Evolutionary conservation across 1,140 invertebrate genomes (phyloP), one percentile per base, ranked within the genome.

Genomic region (Apolygus lucorum): DNA sequence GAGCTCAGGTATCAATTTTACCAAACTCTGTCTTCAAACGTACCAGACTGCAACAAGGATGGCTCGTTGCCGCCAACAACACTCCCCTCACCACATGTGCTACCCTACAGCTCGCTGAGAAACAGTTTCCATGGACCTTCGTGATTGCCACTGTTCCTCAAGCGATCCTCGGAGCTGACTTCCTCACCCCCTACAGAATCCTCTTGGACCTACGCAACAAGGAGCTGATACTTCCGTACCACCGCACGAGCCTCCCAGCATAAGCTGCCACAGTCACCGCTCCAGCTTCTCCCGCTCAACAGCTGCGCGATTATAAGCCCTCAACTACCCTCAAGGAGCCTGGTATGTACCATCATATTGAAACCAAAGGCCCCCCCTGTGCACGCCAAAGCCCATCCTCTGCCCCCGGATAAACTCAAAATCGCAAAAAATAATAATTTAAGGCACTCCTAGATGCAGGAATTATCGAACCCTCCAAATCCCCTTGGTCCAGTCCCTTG

Each of bases 381-480:
- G 0, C 72, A 72, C 63, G 69, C 72, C 22, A 75, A 74, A 68
- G 72, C 79, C n/a, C 71, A 80, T 26, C 74, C 80, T 0, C 68
- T 82, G 1, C 70, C 76, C 28, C 75, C 78, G n/a, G 76, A 77
- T 17, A 75, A 76, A 63, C 59, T 76, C 0, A 62, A 63, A 25
- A 68, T 69, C 1, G 76, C 75, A 0, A 75, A 75, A 52, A 64
- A n/a, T n/a, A 68, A 25, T 74, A 78, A 70, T 75, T 78, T 73
- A 72, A n/a, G n/a, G n/a, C n/a, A 78, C n/a, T 69, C 71, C 14
- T 71, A 75, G 2, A 75, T 76, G 24, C 77, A 74, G 63, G 68
- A 71, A 21, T 84, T 81, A 81, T 74, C 79, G 0, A 76, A 75
- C 78, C n/a, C n/a, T n/a, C n/a, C n/a, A n/a, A n/a, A n/a, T n/a